These are phyloP conservation scores for Sylvietta virens DNA, from an alignment of 2,113 vertebrate genomes.

Conservation along the genomic window DNA sequence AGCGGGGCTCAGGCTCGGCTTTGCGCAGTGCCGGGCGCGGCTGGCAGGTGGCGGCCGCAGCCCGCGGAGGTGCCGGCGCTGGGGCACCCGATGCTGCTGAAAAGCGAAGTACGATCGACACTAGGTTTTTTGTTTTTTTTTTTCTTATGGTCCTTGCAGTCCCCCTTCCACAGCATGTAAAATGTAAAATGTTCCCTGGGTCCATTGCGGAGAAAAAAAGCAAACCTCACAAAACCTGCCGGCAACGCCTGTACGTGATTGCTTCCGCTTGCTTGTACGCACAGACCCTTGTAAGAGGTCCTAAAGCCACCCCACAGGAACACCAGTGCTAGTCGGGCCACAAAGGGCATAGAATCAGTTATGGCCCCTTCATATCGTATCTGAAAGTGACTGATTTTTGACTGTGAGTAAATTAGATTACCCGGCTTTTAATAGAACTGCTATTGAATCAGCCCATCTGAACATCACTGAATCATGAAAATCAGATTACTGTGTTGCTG, in stretches of 20 bases:
- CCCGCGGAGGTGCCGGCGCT: accelerated
- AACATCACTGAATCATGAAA: neutral
- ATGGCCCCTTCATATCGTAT: neutral
- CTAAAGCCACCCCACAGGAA: neutral
- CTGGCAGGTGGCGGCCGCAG: slow-evolving; percentile 13
- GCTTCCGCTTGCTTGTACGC: neutral
- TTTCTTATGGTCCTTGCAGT: too few species aligned
- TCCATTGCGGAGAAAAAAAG: neutral
- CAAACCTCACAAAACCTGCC: neutral
- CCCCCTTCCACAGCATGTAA: too few species aligned
- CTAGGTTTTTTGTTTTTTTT: too few species aligned
- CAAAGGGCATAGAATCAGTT: neutral
- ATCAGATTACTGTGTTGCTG: neutral
- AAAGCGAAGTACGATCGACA: accelerated
- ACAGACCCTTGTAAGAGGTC: neutral
- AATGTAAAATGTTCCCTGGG: neutral
- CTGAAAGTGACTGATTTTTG: neutral
- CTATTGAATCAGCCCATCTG: neutral
- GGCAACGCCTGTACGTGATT: accelerated
- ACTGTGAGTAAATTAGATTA: neutral
- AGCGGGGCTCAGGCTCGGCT: neutral
- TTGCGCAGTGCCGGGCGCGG: neutral
- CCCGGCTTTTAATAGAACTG: slow-evolving; percentile 20
- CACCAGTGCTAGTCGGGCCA: accelerated
- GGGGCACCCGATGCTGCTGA: accelerated